These are phyloP conservation scores for Callionymus lyra DNA, from an alignment of 2,113 vertebrate species.

Conservation along the genomic window DNA sequence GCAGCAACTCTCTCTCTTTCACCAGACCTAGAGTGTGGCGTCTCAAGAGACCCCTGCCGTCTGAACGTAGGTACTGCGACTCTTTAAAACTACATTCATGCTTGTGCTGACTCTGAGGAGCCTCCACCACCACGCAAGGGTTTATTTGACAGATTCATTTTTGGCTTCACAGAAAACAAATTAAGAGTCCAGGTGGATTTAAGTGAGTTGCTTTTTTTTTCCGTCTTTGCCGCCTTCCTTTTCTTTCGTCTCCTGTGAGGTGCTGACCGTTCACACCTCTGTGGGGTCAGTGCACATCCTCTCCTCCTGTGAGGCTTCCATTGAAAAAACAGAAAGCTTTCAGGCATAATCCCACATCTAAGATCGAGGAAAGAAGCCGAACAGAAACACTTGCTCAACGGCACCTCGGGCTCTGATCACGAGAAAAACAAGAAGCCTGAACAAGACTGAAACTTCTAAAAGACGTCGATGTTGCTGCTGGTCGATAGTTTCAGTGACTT, in stretches of 20 bases:
- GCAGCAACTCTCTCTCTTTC: constrained; percentile 57
- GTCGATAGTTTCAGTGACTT: constrained; percentile 47
- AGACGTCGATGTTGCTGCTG: constrained; percentile 45
- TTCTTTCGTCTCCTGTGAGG: constrained; percentile 23
- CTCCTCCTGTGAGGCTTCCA: no score
- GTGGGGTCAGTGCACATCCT: neutral
- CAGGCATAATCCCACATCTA: constrained; percentile 64
- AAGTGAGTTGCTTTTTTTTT: constrained; percentile 1
- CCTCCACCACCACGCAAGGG: neutral
- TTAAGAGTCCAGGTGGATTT: neutral
- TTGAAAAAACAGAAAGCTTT: constrained; percentile 34
- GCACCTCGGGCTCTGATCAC: constrained; percentile 33
- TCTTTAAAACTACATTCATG: constrained; percentile 51
- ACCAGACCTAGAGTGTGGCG: constrained; percentile 2
- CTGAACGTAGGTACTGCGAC: constrained; percentile 40
- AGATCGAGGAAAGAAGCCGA: constrained; percentile 58
- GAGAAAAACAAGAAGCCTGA: constrained; percentile 47
- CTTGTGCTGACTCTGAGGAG: constrained; percentile 38
- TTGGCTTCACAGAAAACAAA: neutral
- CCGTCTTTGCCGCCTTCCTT: constrained; percentile 59
- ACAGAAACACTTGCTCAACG: no score
- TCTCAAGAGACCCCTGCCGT: constrained; percentile 19
- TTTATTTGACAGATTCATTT: neutral
- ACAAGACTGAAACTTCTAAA: constrained; percentile 57
- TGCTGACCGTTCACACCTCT: no score